Evolutionary conservation across 2,888 invertebrate species (phyloP).

Genomic region (Baronia brevicornis): DNA sequence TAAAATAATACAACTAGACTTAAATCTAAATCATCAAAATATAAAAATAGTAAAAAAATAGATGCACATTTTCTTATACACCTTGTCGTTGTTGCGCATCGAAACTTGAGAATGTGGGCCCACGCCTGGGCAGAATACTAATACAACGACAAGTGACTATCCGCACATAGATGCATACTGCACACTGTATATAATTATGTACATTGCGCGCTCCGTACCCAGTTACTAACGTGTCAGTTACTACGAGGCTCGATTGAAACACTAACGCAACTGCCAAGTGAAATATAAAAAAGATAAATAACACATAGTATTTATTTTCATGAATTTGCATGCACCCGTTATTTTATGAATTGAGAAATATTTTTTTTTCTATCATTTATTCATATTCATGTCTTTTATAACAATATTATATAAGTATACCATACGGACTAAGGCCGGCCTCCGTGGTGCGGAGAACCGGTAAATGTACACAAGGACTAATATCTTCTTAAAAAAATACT

Average conservation of each 20-base stretch:
- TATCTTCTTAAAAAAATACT: conserved; percentile 77
- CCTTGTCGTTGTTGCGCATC: conserved; percentile 63
- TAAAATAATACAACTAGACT: conserved; percentile 71
- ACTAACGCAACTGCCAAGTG: conserved; percentile 63
- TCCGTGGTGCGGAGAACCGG: conserved; percentile 54
- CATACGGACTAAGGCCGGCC: conserved; percentile 64
- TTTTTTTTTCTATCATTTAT: conserved; percentile 65
- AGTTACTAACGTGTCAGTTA: conserved; percentile 26
- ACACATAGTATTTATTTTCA: conserved; percentile 68
- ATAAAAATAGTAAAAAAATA: conserved; percentile 75
- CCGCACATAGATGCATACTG: conserved; percentile 29
- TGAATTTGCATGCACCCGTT: conserved; percentile 74
- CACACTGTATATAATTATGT: no score
- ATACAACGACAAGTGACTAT: conserved; percentile 36
- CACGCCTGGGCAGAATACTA: conserved; percentile 18
- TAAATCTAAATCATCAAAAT: conserved; percentile 71
- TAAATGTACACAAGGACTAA: conserved; percentile 73
- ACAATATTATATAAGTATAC: conserved; percentile 67
- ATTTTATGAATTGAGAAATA: conserved; percentile 71
- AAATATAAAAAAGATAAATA: conserved; percentile 76
- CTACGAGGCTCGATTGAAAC: conserved; percentile 57
- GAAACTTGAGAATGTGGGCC: conserved; percentile 24
- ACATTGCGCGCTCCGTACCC: conserved; percentile 15
- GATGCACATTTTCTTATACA: conserved; percentile 66
- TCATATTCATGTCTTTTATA: conserved; percentile 69